These are phyloP conservation scores for Indicator maculatus DNA, from an alignment of 2,113 vertebrate species.

Conservation along the genomic window DNA sequence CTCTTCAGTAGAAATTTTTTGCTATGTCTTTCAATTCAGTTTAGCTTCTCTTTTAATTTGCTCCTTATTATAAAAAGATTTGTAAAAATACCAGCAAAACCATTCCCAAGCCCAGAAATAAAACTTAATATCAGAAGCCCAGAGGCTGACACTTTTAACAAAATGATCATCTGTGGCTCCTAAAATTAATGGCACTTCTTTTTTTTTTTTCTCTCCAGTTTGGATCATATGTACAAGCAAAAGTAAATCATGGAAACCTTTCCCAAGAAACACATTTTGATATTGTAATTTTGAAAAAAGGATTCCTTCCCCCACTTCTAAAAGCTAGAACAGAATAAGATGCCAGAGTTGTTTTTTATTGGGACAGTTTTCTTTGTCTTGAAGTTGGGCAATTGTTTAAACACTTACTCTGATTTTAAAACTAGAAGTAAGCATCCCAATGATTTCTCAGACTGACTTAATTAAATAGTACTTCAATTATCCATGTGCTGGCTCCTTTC, in stretches of 20 bases:
- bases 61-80: not conserved
- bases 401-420: not conserved
- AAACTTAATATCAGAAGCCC: not conserved
- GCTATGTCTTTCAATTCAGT: not conserved
- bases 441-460: not conserved
- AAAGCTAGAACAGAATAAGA: not conserved
- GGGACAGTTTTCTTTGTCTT: not conserved
- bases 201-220: not conserved
- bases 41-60: not conserved
- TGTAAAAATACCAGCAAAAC: not conserved
- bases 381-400: not conserved
- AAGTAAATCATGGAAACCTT: not conserved
- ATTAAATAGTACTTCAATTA: not conserved
- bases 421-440: not conserved
- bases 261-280: not conserved
- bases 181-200: not conserved
- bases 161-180: not conserved
- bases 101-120: not conserved
- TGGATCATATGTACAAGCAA: not conserved
- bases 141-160: not conserved
- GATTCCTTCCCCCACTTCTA: not conserved
- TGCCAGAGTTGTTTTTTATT: not conserved
- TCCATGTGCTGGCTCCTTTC: not conserved
- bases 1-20: not conserved
- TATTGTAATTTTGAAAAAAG: not conserved